A percentile compares a stretch with the other conserved stretches of the same genome.
phyloP scores from a whole-genome alignment of 2,888 invertebrate species.

The Chaetoderma sp. region DNA sequence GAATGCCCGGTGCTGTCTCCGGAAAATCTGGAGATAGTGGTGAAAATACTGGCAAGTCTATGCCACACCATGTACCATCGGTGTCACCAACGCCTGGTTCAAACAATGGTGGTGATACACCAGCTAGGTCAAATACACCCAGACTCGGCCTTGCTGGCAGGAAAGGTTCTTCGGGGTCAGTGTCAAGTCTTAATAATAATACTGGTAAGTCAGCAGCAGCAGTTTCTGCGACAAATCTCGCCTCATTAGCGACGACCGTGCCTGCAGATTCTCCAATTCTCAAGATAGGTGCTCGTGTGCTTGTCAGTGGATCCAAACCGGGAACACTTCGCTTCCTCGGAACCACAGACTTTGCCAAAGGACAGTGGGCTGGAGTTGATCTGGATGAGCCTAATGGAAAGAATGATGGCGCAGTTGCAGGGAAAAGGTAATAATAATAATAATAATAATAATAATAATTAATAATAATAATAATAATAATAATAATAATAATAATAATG shows the following conservation, averaged over 20 bases:
- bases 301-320: slow-evolving; percentile 76
- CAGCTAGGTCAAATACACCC: not conserved
- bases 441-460: slow-evolving; percentile 1
- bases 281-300: slow-evolving; percentile 62
- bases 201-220: too few relatives aligned
- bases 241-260: slow-evolving; percentile 33
- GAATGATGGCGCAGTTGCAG: slow-evolving; percentile 94
- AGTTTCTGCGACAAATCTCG: slow-evolving; percentile 31
- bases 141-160: not conserved
- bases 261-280: slow-evolving; percentile 37
- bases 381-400: slow-evolving; percentile 93
- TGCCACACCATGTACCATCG: not conserved
- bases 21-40: slow-evolving; percentile 9
- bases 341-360: slow-evolving; percentile 88
- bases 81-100: not conserved
- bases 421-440: slow-evolving; percentile 79
- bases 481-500: not conserved
- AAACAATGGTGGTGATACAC: not conserved
- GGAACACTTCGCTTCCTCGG: slow-evolving; percentile 90
- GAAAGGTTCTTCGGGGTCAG: slow-evolving; percentile 42
- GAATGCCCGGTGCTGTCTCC: slow-evolving; percentile 47
- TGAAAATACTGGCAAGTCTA: not conserved
- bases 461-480: not conserved
- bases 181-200: slow-evolving; percentile 44
- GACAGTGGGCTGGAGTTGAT: slow-evolving; percentile 96